Conservation (phyloP, 1,140 invertebrate species). For the Branchinecta lynchi region DNA sequence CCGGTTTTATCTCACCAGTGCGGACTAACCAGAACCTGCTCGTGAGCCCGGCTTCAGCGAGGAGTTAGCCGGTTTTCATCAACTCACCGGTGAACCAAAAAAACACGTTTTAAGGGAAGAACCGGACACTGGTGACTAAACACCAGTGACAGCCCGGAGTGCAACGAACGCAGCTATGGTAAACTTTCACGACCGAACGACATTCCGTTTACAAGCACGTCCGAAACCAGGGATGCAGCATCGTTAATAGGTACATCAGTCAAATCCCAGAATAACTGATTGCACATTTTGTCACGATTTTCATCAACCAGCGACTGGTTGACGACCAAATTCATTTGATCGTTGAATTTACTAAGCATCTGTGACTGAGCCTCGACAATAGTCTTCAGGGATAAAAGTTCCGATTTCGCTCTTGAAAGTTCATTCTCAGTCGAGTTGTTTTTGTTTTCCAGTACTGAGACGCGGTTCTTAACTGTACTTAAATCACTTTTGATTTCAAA, state of each 20-base stretch:
- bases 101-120: too few relatives aligned
- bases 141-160: too few relatives aligned
- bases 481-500: neutral
- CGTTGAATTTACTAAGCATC: neutral
- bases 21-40: too few relatives aligned
- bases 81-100: too few relatives aligned
- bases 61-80: too few relatives aligned
- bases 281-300: constrained; percentile 1
- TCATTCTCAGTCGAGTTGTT: neutral
- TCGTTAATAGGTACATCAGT: neutral
- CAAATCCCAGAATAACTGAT: constrained; percentile 1
- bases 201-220: constrained; percentile 1
- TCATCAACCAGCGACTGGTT: neutral
- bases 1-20: too few relatives aligned
- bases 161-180: constrained; percentile 2
- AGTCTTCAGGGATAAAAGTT: neutral
- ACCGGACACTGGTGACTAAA: too few relatives aligned
- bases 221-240: constrained; percentile 2
- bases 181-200: neutral
- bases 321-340: neutral
- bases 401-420: neutral
- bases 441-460: neutral
- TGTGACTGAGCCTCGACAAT: neutral
- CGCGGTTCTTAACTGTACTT: neutral
- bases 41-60: too few relatives aligned